Evolutionary conservation across 2,888 invertebrate genomes (phyloP).

Genomic region (Limnephilus auricula): DNA sequence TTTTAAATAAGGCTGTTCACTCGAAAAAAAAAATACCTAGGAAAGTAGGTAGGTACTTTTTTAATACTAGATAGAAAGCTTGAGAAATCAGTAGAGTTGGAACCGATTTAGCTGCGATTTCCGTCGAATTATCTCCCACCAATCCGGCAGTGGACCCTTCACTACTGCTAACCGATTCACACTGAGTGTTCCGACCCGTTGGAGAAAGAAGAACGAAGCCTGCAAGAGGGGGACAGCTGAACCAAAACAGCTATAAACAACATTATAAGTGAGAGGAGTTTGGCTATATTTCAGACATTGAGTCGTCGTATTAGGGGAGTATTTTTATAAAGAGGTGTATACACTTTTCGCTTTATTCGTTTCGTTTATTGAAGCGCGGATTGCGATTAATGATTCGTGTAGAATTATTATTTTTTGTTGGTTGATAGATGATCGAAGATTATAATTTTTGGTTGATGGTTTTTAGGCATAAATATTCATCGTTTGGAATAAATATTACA

Average conservation of each 20-base stretch:
- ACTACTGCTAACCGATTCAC: slow-evolving; percentile 32
- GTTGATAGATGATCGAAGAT: not conserved
- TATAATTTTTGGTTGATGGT: not conserved
- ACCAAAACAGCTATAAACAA: not conserved
- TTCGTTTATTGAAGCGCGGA: slow-evolving; percentile 22
- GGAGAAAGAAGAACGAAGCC: slow-evolving; percentile 35
- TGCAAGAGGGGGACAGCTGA: slow-evolving; percentile 37
- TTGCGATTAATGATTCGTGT: slow-evolving; percentile 14
- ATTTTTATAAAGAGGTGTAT: slow-evolving; percentile 55
- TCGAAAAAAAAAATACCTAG: not conserved
- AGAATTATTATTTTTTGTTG: not conserved
- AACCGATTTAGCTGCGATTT: slow-evolving; percentile 29
- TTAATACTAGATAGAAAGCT: not conserved
- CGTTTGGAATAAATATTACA: not conserved
- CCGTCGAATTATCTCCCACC: slow-evolving; percentile 27
- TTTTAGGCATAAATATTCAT: not conserved
- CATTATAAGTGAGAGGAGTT: not conserved
- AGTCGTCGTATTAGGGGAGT: slow-evolving; percentile 24
- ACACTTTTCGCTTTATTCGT: slow-evolving; percentile 41
- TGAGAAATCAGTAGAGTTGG: not conserved
- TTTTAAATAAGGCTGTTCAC: not conserved
- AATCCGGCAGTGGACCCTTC: slow-evolving; percentile 6
- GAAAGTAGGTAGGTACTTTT: slow-evolving; percentile 7
- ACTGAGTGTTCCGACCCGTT: slow-evolving; percentile 9
- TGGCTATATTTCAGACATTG: not conserved